phyloP scores from a whole-genome alignment of 2,797 vertebrate species.

The Squalus acanthias region DNA sequence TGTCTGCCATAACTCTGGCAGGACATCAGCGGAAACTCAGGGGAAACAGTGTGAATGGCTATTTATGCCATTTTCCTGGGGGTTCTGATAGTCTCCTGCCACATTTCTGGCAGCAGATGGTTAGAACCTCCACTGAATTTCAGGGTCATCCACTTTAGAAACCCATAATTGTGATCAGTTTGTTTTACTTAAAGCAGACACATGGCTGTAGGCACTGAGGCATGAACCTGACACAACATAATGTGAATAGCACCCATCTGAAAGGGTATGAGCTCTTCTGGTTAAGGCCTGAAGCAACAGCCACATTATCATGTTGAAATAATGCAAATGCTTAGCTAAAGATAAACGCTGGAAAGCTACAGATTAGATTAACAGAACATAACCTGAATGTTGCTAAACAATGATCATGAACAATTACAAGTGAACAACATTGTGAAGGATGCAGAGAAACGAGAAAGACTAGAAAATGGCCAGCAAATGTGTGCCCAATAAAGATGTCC shows the following conservation, averaged over 20 bases:
- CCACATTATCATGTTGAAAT: background rate
- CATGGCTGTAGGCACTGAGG: background rate
- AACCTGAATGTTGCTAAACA: conserved; percentile 13
- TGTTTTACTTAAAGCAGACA: background rate
- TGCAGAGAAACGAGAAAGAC: background rate
- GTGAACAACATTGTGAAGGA: background rate
- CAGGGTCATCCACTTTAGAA: background rate
- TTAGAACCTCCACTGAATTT: background rate
- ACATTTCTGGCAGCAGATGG: too few relatives aligned
- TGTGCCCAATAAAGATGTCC: background rate
- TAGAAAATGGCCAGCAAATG: background rate
- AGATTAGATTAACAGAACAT: background rate
- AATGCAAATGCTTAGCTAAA: conserved; percentile 3
- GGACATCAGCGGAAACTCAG: too few relatives aligned
- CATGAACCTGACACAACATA: background rate
- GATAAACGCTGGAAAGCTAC: background rate
- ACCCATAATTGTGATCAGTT: background rate
- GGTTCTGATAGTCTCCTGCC: too few relatives aligned
- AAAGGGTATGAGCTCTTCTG: background rate
- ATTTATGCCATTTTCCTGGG: too few relatives aligned
- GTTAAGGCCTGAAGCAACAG: conserved; percentile 7
- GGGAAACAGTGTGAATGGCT: too few relatives aligned
- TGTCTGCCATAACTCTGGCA: too few relatives aligned
- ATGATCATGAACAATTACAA: background rate
- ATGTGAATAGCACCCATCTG: background rate